Base-by-base conservation (phyloP, 2,797 vertebrate species). In the Manis crassicaudata region DNA sequence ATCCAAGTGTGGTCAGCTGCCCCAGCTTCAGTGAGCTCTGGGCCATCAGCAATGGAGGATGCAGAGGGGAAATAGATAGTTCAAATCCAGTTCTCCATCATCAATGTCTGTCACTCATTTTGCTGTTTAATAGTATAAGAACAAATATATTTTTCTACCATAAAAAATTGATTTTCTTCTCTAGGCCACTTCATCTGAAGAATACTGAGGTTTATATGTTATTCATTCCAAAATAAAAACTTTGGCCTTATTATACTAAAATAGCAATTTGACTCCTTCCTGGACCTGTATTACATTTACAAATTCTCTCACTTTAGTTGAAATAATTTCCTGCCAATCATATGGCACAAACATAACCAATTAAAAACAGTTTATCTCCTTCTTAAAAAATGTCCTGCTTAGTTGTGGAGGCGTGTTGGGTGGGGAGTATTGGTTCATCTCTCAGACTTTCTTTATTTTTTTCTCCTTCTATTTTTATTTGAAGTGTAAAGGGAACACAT, bases 301-400 rank as follows among this genome's bases (percentile, higher is more conserved):
- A 62, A 91, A 80, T 18, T 85, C 63, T 84, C 40, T 84, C 35
- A 75, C 4, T 91, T 83, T 62, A 87, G 46, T 35, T 65, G 46
- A 52, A 67, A 58, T 37, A 6, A 54, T 56, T 79, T 54, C 27
- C 72, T 80, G n/a, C 56, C 65, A 91, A 52, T 58, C 29, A n/a
- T 29, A 79, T 79, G 40, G n/a, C 40, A 67, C 18, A 84, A 80
- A 62, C 56, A 32, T 62, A 68, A 80, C 29, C 65, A 75, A 88
- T 91, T 91, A 88, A 88, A 94, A 63, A 87, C 56, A 88, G 29
- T 79, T 90, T 93, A 23, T 91, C 40, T 88, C 65, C 88, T 88
- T 62, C 70, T 79, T 77, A 63, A 79, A 93, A 95, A 67, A 62
- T 46, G 29, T 43, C 37, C 18, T 35, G 14, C 32, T 93, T 60